Conservation (phyloP, 2,113 vertebrate species). For the Anser brachyrhynchus region DNA sequence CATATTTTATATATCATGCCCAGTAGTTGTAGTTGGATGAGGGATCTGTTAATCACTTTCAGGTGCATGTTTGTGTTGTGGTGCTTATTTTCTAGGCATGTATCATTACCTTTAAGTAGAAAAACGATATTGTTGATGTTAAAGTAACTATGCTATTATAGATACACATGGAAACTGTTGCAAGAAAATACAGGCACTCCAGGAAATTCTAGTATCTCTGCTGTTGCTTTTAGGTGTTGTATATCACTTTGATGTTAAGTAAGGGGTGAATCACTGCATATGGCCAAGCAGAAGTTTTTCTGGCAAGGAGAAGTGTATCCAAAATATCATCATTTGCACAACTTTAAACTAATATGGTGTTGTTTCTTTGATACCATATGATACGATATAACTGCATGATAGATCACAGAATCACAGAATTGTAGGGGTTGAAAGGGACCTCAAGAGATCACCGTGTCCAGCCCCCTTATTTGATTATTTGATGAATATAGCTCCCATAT, state of each 20-base stretch:
- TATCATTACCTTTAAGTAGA: not conserved
- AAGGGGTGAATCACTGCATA: not conserved
- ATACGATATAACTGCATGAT: not conserved
- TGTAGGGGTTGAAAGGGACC: too few species aligned
- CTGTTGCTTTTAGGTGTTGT: not conserved
- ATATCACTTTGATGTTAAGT: not conserved
- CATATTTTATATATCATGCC: not conserved
- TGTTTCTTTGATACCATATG: not conserved
- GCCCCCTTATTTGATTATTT: not conserved
- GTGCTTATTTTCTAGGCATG: not conserved
- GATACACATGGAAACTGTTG: not conserved
- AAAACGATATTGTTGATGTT: not conserved
- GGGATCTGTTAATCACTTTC: not conserved
- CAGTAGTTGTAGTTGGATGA: not conserved
- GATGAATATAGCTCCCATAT: not conserved
- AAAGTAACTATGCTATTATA: not conserved
- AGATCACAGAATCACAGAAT: too few species aligned
- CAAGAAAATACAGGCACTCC: not conserved
- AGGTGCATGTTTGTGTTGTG: not conserved
- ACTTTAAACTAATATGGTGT: not conserved
- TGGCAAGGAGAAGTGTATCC: accelerated
- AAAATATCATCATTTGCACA: not conserved
- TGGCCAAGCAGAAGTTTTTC: not conserved
- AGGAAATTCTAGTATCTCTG: not conserved
- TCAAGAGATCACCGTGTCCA: too few species aligned